A percentile compares a stretch with the other conserved stretches of the same genome.
These are phyloP conservation scores for Triplophysa siluroides DNA, from an alignment of 2,113 vertebrate genomes.

Conservation along the genomic window DNA sequence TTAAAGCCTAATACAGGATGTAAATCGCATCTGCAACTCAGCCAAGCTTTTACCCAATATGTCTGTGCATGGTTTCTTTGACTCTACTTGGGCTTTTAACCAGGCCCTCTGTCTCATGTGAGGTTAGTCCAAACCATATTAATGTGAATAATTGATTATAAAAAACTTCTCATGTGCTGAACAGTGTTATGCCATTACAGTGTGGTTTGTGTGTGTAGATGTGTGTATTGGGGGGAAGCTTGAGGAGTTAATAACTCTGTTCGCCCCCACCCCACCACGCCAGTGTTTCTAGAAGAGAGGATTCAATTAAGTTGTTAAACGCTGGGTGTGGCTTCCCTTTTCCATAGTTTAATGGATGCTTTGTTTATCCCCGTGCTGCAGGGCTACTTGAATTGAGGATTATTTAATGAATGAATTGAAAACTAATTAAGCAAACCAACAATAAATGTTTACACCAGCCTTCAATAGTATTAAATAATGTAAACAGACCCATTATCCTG, in stretches of 20 bases:
- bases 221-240: not conserved
- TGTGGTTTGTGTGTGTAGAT: conserved; percentile 1
- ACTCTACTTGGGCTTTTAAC: conserved; percentile 33
- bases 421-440: too few species aligned
- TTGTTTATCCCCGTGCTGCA: not conserved
- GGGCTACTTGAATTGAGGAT: not conserved
- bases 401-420: too few species aligned
- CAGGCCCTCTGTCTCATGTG: conserved; percentile 32
- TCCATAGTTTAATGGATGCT: not conserved
- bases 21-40: conserved; percentile 21
- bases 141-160: conserved; percentile 46
- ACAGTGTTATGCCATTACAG: not conserved
- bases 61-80: conserved; percentile 28
- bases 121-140: conserved; percentile 24
- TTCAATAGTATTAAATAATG: not conserved
- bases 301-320: conserved; percentile 28
- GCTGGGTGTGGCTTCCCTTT: conserved; percentile 3
- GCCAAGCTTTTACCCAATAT: conserved; percentile 20
- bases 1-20: conserved; percentile 32
- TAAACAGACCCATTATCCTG: not conserved
- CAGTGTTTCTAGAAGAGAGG: conserved; percentile 1
- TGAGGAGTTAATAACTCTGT: conserved; percentile 8
- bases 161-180: conserved; percentile 3
- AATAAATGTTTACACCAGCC: not conserved
- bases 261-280: not conserved